Evolutionary conservation across 2,113 vertebrate genomes (phyloP).

Genomic region (Nestor notabilis): DNA sequence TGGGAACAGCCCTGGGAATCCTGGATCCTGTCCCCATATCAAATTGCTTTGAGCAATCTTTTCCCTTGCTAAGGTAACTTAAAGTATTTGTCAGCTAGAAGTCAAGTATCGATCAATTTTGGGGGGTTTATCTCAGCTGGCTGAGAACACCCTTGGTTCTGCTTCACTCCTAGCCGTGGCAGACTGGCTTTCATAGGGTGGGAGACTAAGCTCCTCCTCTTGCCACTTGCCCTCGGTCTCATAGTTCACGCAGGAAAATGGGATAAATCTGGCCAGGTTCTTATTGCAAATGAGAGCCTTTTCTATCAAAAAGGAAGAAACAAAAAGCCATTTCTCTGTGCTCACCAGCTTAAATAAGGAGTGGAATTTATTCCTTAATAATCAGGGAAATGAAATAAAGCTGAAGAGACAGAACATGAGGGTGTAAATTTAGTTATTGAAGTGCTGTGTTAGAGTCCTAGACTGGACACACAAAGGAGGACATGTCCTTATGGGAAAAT

Average conservation of each 20-base stretch:
- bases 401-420: background rate
- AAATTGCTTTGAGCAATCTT: background rate
- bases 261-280: background rate
- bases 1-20: background rate
- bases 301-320: background rate
- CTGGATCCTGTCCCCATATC: background rate
- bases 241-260: background rate
- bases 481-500: constrained; percentile 32
- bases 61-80: background rate
- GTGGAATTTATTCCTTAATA: constrained; percentile 27
- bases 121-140: background rate
- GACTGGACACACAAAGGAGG: background rate
- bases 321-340: background rate
- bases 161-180: background rate
- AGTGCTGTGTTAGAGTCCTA: constrained; percentile 55
- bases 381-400: constrained; percentile 30
- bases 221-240: background rate
- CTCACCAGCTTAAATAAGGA: background rate
- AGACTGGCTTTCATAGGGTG: background rate
- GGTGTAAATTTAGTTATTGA: constrained; percentile 62
- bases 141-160: background rate
- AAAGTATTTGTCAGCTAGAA: background rate
- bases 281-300: background rate
- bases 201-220: background rate
- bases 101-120: background rate